Evolutionary conservation across 37 sponge, comb jelly and placozoan genomes (phyloP).

Genomic region (Amphimedon queenslandica): DNA sequence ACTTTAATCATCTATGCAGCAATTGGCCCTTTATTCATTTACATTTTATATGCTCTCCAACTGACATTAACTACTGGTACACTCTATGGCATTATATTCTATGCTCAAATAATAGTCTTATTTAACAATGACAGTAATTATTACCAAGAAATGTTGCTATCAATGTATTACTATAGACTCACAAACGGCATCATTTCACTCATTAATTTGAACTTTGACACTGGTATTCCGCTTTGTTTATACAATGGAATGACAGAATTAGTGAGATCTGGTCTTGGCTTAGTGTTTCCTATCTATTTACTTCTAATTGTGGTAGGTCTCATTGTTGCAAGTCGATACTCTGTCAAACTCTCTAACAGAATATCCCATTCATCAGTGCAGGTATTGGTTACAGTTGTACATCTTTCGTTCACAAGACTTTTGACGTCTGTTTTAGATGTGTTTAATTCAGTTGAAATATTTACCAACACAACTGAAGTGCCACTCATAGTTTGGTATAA

Average conservation of each 20-base stretch:
- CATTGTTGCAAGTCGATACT: background rate
- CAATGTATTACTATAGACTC: background rate
- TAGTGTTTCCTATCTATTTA: slow-evolving; percentile 39
- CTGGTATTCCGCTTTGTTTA: slow-evolving; percentile 27
- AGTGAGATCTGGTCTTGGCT: slow-evolving; percentile 21
- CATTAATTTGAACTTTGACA: slow-evolving; percentile 45
- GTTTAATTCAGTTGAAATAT: slow-evolving; percentile 10
- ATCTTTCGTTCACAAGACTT: slow-evolving; percentile 29
- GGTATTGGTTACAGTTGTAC: slow-evolving; percentile 38
- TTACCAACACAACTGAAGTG: background rate
- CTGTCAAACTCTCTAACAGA: background rate
- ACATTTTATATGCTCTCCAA: slow-evolving; percentile 18
- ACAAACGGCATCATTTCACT: slow-evolving; percentile 14
- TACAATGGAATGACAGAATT: slow-evolving; percentile 44
- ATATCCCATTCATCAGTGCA: slow-evolving; percentile 23
- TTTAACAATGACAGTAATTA: background rate
- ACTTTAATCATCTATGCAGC: slow-evolving; percentile 7
- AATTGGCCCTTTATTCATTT: slow-evolving; percentile 30
- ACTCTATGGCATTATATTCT: slow-evolving; percentile 42
- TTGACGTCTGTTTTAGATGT: slow-evolving; percentile 5
- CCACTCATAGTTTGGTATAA: background rate
- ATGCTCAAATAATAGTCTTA: slow-evolving; percentile 37
- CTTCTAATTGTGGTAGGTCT: background rate
- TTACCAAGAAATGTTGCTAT: background rate
- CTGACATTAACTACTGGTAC: slow-evolving; percentile 36